Evolutionary conservation across 2,888 invertebrate genomes (phyloP), one percentile per base, ranked within the genome.

Genomic region (Melanophora roralis): DNA sequence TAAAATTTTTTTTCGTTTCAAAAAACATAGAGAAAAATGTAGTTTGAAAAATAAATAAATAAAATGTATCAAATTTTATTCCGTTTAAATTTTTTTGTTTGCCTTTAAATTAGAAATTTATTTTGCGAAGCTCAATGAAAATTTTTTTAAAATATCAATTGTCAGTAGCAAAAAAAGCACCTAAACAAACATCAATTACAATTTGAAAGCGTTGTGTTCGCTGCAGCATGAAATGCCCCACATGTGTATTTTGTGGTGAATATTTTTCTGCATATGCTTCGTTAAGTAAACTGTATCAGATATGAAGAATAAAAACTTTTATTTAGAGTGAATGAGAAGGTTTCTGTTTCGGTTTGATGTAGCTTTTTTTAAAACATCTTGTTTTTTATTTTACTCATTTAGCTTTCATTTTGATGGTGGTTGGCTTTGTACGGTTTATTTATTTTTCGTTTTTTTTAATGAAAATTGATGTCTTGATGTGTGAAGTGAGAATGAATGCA

Each of bases 201-300:
- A 40, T 40, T 27, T 32, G 11, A 51, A 40, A 34, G 32, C 16
- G 21, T 16, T 5, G 8, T n/a, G 9, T 21, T 12, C 32, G 12
- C 23, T 34, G 3, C 34, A 60, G 43, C 43, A 43, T 43, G 49
- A 49, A 74, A 65, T 5, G 65, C 32, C 57, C 40, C 40, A 2
- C 21, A 74, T 51, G 73, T 59, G 57, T 40, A 49, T 49, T 65
- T 65, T 65, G 49, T 9, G 38, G 55, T 73, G 57, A 8, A 14
- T n/a, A 14, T 40, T 40, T 68, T 72, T 34, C 49, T 27, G 27
- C 16, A 8, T 34, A 74, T 43, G 49, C 57, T 49, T 74, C 49
- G 65, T 65, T 65, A 49, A 67, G 49, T 59, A 32, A 65, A 65
- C 53, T 55, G 45, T 40, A 62, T 62, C 43, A 34, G 36, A 34